Base-by-base conservation (phyloP, 1,140 invertebrate species). In the Macrobrachium rosenbergii region DNA sequence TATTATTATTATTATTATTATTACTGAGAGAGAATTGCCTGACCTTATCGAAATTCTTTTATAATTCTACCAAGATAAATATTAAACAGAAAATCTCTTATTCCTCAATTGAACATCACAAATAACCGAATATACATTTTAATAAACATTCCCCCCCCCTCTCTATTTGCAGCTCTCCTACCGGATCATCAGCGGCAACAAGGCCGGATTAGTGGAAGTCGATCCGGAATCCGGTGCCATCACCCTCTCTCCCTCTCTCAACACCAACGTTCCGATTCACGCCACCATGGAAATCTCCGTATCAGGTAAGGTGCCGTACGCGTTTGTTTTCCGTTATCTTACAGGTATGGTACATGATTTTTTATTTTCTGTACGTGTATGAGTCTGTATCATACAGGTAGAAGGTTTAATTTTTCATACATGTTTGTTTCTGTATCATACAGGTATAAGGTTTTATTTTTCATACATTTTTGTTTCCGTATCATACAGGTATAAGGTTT, bases 251-350 rank as follows among this genome's bases (percentile, higher is more conserved):
- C 96, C 97, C 0, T 96, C 97, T 89, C 93, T 99, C 2, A 98
- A 99, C 91, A 99, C 98, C 7, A 99, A 99, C 92, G 97, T 99
- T 11, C 96, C 98, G 0, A 96, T 98, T 91, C 94, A 97, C 60
- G 98, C 98, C 7, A 96, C 95, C 0, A 98, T 99, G 95, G 96
- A 98, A 92, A 95, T 99, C 16, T 97, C 96, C 43, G 98, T 99
- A 0, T 95, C 95, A 84, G 96, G 95, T 96, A 91, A 92, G 93
- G 23, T 5, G 5, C 23, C n/a, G 16, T 6, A 19, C 2, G 60
- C 17, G 6, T 23, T 23, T 69, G 11, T 8, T 67, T 8, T n/a
- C n/a, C 6, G 5, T 52, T 52, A 52, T 52, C 45, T 5, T 52
- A 52, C 10, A 52, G 45, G 5, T 52, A 52, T 6, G 45, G 45